phyloP scores from a whole-genome alignment of 2,113 vertebrate species.

The Calonectris borealis region DNA sequence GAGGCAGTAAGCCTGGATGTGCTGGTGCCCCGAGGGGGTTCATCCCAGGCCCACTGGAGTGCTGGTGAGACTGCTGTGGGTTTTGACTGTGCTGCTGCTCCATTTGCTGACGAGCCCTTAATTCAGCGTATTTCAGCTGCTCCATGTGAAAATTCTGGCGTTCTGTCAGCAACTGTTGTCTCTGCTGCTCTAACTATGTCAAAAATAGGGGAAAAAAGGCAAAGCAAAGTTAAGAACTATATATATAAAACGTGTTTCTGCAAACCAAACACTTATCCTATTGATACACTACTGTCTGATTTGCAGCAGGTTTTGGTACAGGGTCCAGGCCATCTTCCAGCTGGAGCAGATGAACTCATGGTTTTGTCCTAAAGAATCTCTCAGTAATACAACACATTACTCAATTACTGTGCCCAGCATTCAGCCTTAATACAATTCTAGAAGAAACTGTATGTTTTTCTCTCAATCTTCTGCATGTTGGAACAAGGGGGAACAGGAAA shows the following conservation, averaged over 20 bases:
- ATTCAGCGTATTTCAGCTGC: constrained; percentile 95
- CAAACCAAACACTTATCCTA: fast-evolving
- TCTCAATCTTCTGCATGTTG: background rate
- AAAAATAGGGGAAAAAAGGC: background rate
- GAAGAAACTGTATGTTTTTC: background rate
- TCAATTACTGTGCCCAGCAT: background rate
- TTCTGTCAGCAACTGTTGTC: constrained; percentile 94
- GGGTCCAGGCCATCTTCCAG: background rate
- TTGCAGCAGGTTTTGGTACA: background rate
- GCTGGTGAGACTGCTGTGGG: constrained; percentile 72
- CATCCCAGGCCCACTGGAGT: constrained; percentile 69
- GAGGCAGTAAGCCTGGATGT: constrained; percentile 81
- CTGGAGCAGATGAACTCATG: background rate
- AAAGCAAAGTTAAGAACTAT: fast-evolving
- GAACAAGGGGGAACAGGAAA: background rate
- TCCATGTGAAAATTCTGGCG: constrained; percentile 99
- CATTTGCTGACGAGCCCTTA: constrained; percentile 95
- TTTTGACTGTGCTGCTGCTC: constrained; percentile 89
- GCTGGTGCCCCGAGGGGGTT: constrained; percentile 66
- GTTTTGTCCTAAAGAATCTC: background rate
- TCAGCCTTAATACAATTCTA: background rate
- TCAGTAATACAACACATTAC: fast-evolving
- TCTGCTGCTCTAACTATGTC: constrained; percentile 90
- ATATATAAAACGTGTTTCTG: fast-evolving
- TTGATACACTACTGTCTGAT: background rate